These are phyloP conservation scores for Dorcus parallelipipedus DNA, from an alignment of 2,888 invertebrate genomes.

Conservation along the genomic window DNA sequence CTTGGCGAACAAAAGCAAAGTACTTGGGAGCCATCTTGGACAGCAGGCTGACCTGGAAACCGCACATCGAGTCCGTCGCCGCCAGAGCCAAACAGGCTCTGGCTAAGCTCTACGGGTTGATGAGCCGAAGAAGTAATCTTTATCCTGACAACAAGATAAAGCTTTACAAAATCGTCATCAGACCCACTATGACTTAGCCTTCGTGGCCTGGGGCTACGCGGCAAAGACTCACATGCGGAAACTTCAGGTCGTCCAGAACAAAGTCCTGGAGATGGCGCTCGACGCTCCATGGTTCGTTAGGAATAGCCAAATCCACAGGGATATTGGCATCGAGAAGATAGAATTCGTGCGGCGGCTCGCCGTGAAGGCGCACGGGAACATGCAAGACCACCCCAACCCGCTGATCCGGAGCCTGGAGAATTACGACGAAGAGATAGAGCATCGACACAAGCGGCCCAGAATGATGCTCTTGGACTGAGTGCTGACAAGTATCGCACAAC, in stretches of 20 bases:
- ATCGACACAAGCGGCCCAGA: slow-evolving; percentile 19
- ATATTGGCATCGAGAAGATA: no score
- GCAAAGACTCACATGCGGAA: background rate
- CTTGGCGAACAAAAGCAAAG: background rate
- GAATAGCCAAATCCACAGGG: no score
- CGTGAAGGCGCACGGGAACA: background rate
- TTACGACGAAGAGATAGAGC: background rate
- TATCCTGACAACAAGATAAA: background rate
- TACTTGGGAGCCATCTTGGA: background rate
- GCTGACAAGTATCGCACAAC: no score
- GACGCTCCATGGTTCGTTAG: no score
- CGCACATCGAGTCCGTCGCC: background rate
- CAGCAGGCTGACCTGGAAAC: background rate
- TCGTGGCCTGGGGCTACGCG: background rate
- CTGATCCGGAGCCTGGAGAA: background rate
- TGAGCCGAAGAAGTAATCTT: background rate
- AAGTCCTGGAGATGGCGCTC: no score
- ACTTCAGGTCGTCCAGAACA: background rate
- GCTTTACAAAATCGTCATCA: background rate
- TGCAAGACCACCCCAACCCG: background rate
- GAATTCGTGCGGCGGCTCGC: no score
- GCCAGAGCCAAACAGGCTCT: background rate
- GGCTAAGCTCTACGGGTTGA: background rate
- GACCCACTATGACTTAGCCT: background rate
- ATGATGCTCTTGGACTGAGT: background rate